Evolutionary conservation across 2,888 invertebrate genomes (phyloP), one percentile per base, ranked within the genome.

Genomic region (Xanthorhoe spadicearia): DNA sequence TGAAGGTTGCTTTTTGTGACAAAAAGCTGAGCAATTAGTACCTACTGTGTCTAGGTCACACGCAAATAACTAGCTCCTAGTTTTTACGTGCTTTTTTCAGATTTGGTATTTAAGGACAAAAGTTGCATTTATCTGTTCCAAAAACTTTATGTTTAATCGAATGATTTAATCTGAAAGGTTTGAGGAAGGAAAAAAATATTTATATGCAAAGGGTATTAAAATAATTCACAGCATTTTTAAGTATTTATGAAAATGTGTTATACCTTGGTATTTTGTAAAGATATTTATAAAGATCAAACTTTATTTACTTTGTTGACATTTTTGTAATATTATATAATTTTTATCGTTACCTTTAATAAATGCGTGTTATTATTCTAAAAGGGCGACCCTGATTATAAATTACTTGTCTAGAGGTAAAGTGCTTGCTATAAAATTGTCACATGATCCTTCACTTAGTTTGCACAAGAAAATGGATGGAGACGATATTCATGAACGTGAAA

Each of bases 1-100:
- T 61, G 60, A 66, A 69, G 69, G 69, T 53, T 54, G 19, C 2
- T 52, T 57, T 66, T 61, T 52, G 32, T 57, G 53, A 49, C 53
- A 63, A 65, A 65, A 69, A 63, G 18, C 18, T 51, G 51, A 17
- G 50, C 56, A 63, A 52, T 52, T 66, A 48, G 35, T 43, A 32
- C 32, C 32, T 32, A 32, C 32, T 32, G 32, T 32, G 32, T 32
- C 6, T 32, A 32, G 32, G 32, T 32, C 32, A 7, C 32, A 32
- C 32, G 32, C 32, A 32, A 32, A 32, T 32, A 7, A 32, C 32
- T 32, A 32, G 32, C 38, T 43, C 3, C 4, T 43, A 13, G 10
- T 43, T 43, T 10, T 43, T 43, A 43, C 13, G 38, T 38, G 38
- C 0, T 43, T 38, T 38, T 38, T 43, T 43, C 10, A 10, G 38